Evolutionary conservation across 2,888 invertebrate genomes (phyloP), one percentile per base, ranked within the genome.

Genomic region (Napeogenes inachia): DNA sequence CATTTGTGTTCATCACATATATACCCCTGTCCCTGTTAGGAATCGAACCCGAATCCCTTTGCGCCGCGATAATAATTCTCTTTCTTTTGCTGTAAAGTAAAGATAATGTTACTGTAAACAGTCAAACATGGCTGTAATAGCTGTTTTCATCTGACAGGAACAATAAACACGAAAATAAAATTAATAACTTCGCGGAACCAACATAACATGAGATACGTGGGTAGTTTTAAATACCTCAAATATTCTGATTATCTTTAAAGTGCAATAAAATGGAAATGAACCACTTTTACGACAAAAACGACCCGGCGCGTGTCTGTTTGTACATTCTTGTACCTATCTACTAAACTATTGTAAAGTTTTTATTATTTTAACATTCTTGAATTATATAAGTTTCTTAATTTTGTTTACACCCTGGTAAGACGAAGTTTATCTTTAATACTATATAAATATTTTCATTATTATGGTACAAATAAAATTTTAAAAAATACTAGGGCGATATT

Each of bases 241-340:
- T 63, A 65, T 65, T 56, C 61, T 54, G 63, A 61, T 63, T 57
- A 61, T 57, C 60, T 65, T 45, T n/a, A 42, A 65, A 65, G 56
- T 54, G 61, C 56, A 47, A 57, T 65, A 61, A 63, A 56, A 63
- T 50, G 45, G 54, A 54, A 59, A 65, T 61, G 56, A 60, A 61
- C 59, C 42, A 61, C 10, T 50, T 46, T 50, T 50, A 50, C 50
- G 13, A 50, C 10, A 3, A 3, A 21, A 13, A 50, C 5, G 10
- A n/a, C 47, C 4, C 13, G 13, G 3, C 47, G 13, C 21, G 50
- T 30, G 13, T 13, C 50, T 50, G 50, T 50, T 21, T 8, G 30
- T 50, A 21, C 50, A 50, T 50, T 21, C 30, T 50, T 50, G 5
- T 13, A n/a, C n/a, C n/a, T n/a, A 50, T 50, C 50, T 50, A 21